Percentiles rank a stretch among this genome's conserved stretches.
Evolutionary conservation across 2,888 invertebrate genomes (phyloP).

Genomic region (Zaprionus lineosus): DNA sequence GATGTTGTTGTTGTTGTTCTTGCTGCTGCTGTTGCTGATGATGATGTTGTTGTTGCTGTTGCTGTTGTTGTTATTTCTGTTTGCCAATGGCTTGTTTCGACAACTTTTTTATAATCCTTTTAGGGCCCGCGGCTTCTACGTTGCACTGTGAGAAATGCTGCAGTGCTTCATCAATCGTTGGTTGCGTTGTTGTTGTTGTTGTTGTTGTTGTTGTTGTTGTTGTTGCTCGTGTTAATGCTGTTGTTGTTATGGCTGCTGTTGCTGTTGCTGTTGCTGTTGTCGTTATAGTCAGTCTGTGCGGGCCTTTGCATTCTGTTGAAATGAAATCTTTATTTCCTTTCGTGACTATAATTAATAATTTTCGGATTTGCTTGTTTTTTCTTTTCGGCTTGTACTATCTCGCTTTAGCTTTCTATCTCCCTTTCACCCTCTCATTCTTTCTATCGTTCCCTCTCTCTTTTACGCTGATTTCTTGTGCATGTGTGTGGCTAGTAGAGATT

Average conservation of each 20-base stretch:
- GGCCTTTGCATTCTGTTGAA: slow-evolving; percentile 77
- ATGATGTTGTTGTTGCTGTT: slow-evolving; percentile 9
- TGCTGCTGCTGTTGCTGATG: slow-evolving; percentile 35
- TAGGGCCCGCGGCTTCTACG: slow-evolving; percentile 59
- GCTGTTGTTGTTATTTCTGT: slow-evolving; percentile 28
- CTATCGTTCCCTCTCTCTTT: slow-evolving; percentile 7
- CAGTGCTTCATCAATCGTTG: slow-evolving; percentile 56
- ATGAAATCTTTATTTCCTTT: slow-evolving; percentile 80
- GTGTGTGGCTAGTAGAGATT: slow-evolving; percentile 34
- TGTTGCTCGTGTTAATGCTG: slow-evolving; percentile 10
- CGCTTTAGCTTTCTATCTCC: too few relatives aligned
- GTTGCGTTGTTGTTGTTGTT: slow-evolving; percentile 13
- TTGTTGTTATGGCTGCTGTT: slow-evolving; percentile 13
- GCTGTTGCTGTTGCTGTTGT: slow-evolving; percentile 21
- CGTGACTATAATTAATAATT: slow-evolving; percentile 81
- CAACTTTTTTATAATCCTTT: slow-evolving; percentile 77
- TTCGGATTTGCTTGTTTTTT: slow-evolving; percentile 55
- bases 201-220: slow-evolving; percentile 9
- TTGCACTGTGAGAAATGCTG: slow-evolving; percentile 69
- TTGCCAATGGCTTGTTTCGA: slow-evolving; percentile 73
- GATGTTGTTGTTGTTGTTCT: slow-evolving; percentile 17
- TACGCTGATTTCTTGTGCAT: slow-evolving; percentile 24
- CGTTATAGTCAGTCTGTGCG: slow-evolving; percentile 42
- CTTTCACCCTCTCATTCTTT: background rate
- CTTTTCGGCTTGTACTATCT: slow-evolving; percentile 29